Evolutionary conservation across 1,140 invertebrate genomes (phyloP).

Genomic region (Eurosta solidaginis): DNA sequence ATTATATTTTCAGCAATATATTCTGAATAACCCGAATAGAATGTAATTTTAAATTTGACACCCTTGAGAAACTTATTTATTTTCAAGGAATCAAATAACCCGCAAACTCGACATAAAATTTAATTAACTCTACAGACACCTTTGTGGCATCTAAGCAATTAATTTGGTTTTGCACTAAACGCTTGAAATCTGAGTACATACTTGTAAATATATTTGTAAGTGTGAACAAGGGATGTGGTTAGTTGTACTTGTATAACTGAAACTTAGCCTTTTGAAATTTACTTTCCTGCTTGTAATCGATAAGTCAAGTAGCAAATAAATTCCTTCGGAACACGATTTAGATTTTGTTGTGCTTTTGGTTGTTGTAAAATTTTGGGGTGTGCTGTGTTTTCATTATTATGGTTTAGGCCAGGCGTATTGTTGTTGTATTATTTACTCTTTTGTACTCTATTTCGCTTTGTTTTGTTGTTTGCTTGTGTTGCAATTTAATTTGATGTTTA

Average conservation of each 20-base stretch:
- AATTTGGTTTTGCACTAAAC: not conserved
- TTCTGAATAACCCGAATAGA: not conserved
- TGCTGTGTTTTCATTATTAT: not conserved
- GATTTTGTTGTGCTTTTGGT: not conserved
- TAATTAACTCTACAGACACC: not conserved
- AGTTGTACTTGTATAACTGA: not conserved
- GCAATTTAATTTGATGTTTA: not conserved
- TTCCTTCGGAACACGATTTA: not conserved
- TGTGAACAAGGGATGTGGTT: not conserved
- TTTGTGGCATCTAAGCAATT: not conserved
- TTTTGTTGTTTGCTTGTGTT: not conserved
- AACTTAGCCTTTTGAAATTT: not conserved
- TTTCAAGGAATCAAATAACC: not conserved
- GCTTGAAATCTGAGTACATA: no score
- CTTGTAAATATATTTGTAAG: not conserved
- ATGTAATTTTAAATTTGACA: not conserved
- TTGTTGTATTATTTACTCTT: no score
- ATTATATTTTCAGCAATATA: no score
- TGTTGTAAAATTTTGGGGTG: not conserved
- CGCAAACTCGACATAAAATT: not conserved
- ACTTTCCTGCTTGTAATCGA: not conserved
- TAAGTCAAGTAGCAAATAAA: not conserved
- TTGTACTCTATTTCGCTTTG: not conserved
- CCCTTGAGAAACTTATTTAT: not conserved
- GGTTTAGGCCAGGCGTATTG: no score